These are phyloP conservation scores for Stictocephala bisonia DNA, from an alignment of 2,888 invertebrate genomes.

Conservation along the genomic window DNA sequence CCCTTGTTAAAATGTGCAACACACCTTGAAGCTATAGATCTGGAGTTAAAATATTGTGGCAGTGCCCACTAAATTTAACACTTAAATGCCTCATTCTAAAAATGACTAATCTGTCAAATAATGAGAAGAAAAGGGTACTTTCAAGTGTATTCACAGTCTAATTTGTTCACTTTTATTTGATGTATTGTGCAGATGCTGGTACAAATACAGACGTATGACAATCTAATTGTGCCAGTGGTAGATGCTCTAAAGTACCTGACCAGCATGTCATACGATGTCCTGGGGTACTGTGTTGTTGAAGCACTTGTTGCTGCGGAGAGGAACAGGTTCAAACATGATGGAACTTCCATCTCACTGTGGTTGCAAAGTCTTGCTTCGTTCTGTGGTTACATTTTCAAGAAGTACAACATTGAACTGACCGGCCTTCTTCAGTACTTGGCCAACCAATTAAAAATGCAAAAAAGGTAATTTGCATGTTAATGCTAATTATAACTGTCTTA, in stretches of 20 bases:
- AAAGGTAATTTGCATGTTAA: slow-evolving; percentile 75
- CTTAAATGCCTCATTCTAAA: too few species aligned
- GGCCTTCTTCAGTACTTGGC: slow-evolving; percentile 97
- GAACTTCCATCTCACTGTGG: slow-evolving; percentile 93
- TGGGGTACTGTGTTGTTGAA: slow-evolving; percentile 96
- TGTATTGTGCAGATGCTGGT: slow-evolving; percentile 66
- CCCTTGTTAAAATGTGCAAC: too few species aligned
- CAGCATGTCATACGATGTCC: slow-evolving; percentile 93
- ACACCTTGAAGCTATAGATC: too few species aligned
- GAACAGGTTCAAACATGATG: slow-evolving; percentile 85
- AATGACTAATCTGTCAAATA: too few species aligned
- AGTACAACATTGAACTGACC: slow-evolving; percentile 95
- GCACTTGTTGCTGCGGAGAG: slow-evolving; percentile 81
- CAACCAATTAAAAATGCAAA: slow-evolving; percentile 95
- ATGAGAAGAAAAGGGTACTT: too few species aligned
- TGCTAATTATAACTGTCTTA: too few species aligned
- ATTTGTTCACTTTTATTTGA: too few species aligned
- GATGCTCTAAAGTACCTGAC: slow-evolving; percentile 98
- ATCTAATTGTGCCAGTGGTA: slow-evolving; percentile 94
- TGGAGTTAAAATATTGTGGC: too few species aligned
- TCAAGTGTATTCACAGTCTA: too few species aligned
- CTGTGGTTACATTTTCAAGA: slow-evolving; percentile 96
- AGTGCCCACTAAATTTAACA: too few species aligned
- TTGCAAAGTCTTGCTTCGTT: slow-evolving; percentile 95
- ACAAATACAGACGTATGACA: slow-evolving; percentile 94